These are phyloP conservation scores for Hemicrepidius hirtus DNA, from an alignment of 2,888 invertebrate species.

Conservation along the genomic window DNA sequence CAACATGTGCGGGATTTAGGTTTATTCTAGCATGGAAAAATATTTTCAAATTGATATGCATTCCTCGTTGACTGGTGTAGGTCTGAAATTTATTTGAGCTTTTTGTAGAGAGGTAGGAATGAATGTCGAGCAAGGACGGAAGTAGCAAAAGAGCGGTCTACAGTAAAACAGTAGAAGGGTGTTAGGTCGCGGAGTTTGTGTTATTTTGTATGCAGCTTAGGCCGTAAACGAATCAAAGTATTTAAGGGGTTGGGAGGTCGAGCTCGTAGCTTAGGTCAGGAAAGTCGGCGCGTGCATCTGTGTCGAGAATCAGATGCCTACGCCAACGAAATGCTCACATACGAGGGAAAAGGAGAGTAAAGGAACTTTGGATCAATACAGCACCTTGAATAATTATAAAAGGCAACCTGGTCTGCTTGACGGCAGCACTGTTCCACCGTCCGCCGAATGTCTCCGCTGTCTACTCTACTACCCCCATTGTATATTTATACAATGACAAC, in stretches of 20 bases:
- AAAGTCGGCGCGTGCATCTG: conserved; percentile 56
- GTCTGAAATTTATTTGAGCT: conserved; percentile 33
- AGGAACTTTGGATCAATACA: conserved; percentile 70
- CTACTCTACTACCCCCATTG: conserved; percentile 43
- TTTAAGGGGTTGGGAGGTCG: conserved; percentile 52
- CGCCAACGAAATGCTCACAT: conserved; percentile 60
- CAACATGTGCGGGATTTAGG: not conserved
- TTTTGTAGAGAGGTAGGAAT: conserved; percentile 27
- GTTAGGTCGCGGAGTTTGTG: conserved; percentile 28
- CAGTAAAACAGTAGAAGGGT: conserved; percentile 29
- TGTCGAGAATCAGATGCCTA: conserved; percentile 59
- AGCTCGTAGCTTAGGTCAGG: conserved; percentile 58
- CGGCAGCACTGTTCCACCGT: conserved; percentile 65
- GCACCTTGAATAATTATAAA: conserved; percentile 72
- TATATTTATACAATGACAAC: conserved; percentile 47
- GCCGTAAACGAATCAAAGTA: conserved; percentile 50
- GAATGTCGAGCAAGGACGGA: conserved; percentile 26
- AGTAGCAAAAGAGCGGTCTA: conserved; percentile 18
- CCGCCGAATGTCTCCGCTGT: conserved; percentile 63
- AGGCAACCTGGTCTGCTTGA: conserved; percentile 68
- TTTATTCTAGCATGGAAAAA: not conserved
- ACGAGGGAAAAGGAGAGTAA: conserved; percentile 65
- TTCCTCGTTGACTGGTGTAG: conserved; percentile 26
- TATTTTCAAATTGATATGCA: conserved; percentile 17
- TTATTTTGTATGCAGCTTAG: conserved; percentile 43